Evolutionary conservation across 2,113 vertebrate genomes (phyloP).

Genomic region (Reinhardtius hippoglossoides): DNA sequence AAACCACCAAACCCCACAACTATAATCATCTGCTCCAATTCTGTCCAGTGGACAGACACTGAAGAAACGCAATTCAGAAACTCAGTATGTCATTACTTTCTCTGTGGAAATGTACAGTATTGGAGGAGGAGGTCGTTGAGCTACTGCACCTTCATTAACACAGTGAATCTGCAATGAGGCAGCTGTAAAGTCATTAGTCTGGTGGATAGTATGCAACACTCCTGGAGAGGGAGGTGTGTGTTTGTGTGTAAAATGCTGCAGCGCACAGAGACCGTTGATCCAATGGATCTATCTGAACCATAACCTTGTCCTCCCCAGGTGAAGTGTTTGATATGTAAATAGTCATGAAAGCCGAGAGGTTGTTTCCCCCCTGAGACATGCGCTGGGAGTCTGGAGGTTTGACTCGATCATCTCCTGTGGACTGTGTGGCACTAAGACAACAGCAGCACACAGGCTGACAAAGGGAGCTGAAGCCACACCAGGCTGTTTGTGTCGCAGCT

Average conservation of each 20-base stretch:
- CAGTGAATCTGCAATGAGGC: conserved; percentile 9
- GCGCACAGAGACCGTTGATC: conserved; percentile 23
- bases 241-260: conserved; percentile 1
- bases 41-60: background rate
- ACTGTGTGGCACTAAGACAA: conserved; percentile 50
- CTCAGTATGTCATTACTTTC: conserved; percentile 13
- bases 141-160: conserved; percentile 12
- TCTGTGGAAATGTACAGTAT: background rate
- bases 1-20: conserved; percentile 13
- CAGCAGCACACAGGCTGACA: conserved; percentile 26
- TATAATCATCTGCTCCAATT: background rate
- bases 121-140: conserved; percentile 5
- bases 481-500: conserved; percentile 35
- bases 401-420: conserved; percentile 24
- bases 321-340: conserved; percentile 62
- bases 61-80: background rate
- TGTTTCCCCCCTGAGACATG: conserved; percentile 17
- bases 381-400: conserved; percentile 37
- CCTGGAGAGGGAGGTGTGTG: background rate
- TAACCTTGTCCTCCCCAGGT: conserved; percentile 35
- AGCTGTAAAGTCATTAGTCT: conserved; percentile 10
- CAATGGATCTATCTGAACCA: conserved; percentile 18
- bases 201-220: conserved; percentile 8
- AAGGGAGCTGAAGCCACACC: conserved; percentile 27
- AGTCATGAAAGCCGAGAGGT: conserved; percentile 25